Evolutionary conservation across 2,113 vertebrate genomes (phyloP).

Genomic region (Scytalopus superciliaris): DNA sequence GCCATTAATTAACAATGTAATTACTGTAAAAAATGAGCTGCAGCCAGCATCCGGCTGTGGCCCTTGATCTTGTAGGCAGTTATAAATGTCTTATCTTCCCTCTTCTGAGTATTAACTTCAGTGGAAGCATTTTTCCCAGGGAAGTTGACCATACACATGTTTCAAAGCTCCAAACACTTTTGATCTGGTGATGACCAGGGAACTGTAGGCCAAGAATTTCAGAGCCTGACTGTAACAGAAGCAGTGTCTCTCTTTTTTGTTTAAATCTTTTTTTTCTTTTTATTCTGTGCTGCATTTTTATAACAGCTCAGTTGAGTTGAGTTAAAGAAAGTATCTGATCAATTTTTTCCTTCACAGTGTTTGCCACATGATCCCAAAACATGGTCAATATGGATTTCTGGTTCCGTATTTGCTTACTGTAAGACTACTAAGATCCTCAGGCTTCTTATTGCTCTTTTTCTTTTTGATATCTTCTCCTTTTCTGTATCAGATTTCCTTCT

Average conservation of each 20-base stretch:
- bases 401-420: neutral
- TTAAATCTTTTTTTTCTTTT: neutral
- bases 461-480: neutral
- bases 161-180: accelerated
- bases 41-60: neutral
- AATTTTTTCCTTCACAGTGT: neutral
- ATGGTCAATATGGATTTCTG: neutral
- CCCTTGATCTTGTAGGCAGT: neutral
- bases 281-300: neutral
- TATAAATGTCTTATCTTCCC: neutral
- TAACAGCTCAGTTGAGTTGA: neutral
- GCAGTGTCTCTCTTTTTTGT: neutral
- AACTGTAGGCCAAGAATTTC: neutral
- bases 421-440: neutral
- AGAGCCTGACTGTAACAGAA: neutral
- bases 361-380: neutral
- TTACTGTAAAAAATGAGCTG: slow-evolving; percentile 41
- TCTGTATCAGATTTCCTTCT: neutral
- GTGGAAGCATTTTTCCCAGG: neutral
- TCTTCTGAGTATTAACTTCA: neutral
- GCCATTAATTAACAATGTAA: slow-evolving; percentile 25
- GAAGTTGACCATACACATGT: neutral
- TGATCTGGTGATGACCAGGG: neutral
- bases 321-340: neutral
- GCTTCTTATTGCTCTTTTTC: neutral